A percentile compares a stretch with the other conserved stretches of the same genome.
These are phyloP conservation scores for Epinotia nisella DNA, from an alignment of 2,888 invertebrate species.

Conservation along the genomic window DNA sequence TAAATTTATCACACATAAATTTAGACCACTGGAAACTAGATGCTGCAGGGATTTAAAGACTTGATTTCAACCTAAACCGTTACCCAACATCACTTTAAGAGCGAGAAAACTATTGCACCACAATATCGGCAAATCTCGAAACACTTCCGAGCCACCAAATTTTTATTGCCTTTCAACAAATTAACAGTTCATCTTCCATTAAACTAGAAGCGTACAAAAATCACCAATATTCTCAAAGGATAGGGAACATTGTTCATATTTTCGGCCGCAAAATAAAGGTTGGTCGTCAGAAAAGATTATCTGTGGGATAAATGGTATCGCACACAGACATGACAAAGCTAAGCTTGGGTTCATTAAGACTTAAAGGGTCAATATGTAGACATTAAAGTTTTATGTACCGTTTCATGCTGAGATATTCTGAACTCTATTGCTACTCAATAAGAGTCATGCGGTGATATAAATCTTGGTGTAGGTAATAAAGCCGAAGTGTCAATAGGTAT, in stretches of 20 bases:
- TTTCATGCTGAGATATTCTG: background rate
- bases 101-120: constrained; percentile 19
- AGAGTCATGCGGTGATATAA: background rate
- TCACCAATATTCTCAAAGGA: background rate
- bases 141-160: constrained; percentile 25
- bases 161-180: constrained; percentile 28
- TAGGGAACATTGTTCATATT: background rate
- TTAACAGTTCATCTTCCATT: background rate
- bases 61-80: background rate
- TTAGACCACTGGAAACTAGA: background rate
- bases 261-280: background rate
- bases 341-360: constrained; percentile 41
- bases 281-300: constrained; percentile 34
- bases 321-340: constrained; percentile 44
- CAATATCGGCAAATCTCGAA: constrained; percentile 32
- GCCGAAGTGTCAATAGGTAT: constrained; percentile 36
- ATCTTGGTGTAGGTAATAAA: constrained; percentile 27
- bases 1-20: no score
- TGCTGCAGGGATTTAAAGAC: background rate
- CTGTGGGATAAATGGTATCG: constrained; percentile 38
- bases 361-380: constrained; percentile 44
- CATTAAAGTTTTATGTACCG: constrained; percentile 37
- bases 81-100: constrained; percentile 25
- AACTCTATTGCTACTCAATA: background rate
- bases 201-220: background rate